Percentiles rank a stretch among this genome's conserved stretches.
Conservation (phyloP, 2,888 invertebrate species). For the Adelognathus sp. region DNA sequence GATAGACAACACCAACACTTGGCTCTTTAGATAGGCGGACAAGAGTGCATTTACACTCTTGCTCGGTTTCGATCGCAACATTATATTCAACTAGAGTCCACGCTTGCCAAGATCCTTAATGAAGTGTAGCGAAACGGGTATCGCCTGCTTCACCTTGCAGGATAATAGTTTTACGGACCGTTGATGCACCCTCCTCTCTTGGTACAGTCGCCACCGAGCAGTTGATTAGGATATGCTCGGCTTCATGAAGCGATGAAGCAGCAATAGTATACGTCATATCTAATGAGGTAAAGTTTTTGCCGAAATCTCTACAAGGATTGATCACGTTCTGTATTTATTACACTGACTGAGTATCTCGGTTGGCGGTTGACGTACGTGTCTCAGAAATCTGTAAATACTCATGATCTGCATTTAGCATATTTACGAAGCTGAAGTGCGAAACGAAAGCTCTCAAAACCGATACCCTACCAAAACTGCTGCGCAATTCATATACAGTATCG, state of each 20-base stretch:
- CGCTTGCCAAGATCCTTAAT: conserved; percentile 64
- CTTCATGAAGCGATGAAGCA: conserved; percentile 12
- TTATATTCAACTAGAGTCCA: conserved; percentile 65
- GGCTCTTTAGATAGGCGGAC: not conserved
- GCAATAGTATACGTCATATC: not conserved
- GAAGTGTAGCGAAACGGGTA: conserved; percentile 69
- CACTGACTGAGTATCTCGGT: no score
- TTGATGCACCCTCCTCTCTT: conserved; percentile 69
- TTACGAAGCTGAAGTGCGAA: no score
- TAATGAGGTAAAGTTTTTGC: conserved; percentile 8
- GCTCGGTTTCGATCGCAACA: conserved; percentile 66
- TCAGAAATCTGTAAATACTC: no score
- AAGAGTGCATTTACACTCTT: conserved; percentile 5
- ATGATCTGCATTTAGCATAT: no score
- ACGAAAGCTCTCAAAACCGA: no score
- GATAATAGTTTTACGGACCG: conserved; percentile 72
- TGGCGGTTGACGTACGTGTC: no score
- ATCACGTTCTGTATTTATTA: no score
- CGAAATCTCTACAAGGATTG: no score
- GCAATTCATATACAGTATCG: no score
- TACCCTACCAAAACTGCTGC: no score
- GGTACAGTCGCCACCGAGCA: no score
- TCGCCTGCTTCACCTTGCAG: conserved; percentile 49
- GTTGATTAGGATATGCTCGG: conserved; percentile 35
- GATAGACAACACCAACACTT: conserved; percentile 31